Base-by-base conservation (phyloP, 2,113 vertebrate species). In the Gobiocypris rarus region DNA sequence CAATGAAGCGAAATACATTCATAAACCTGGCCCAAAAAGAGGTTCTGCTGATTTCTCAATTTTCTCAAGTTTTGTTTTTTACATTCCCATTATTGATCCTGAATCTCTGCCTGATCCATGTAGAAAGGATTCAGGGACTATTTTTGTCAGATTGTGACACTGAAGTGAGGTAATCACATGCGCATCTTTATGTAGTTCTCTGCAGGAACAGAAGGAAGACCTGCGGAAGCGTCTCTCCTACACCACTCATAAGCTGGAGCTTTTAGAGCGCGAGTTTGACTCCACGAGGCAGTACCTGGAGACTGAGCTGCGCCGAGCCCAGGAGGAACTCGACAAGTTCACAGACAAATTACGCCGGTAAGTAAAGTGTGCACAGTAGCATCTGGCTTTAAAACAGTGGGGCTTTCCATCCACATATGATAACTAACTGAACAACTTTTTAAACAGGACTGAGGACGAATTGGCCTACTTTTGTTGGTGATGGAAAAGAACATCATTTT, bases 291-390 rank as follows among this genome's bases (percentile, higher is more conserved):
- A 98, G 91, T 98, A 97, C 89, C 91, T 99, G 92, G 97, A 99
- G 92, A 95, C 97, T 50, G 97, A 99, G 92, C 94, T 99, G 82
- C 95, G 96, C 41, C 95, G 97, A 84, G 97, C 97, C 41, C 96
- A 97, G 3, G 98, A 99, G 89, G 98, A 99, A 83, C 94, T 99
- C 86, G 98, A 99, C 91, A 99, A 99, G 89, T 97, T 98, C 75
- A 99, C 97, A 22, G 98, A 99, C 89, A 99, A 98, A 86, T 96
- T 99, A 84, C 97, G 96, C 91, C 96, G 98, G 98, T 98, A 89
- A 10, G 24, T 48, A 24, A 13, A 34, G 5, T 15, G 28, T 41
- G 31, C 41, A 80, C 19, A 26, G 13, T 28, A 17, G 15, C 14
- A 48, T 63, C 22, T 63, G 56, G 38, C 58, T 22, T 50, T 43